Evolutionary conservation across 2,797 vertebrate species (phyloP).

Genomic region (Lophius americanus): DNA sequence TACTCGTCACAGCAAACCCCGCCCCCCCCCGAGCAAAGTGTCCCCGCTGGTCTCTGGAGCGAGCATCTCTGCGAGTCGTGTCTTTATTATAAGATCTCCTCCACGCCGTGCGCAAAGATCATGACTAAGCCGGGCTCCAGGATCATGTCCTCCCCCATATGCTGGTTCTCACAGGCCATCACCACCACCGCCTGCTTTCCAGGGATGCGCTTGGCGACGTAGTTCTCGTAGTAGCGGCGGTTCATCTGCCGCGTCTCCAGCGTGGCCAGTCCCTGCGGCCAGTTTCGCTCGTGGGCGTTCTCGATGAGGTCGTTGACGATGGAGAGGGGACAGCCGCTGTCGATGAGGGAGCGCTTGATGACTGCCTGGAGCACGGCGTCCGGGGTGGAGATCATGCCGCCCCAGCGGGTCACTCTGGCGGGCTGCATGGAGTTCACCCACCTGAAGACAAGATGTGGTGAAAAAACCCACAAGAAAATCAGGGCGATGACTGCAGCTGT

Average conservation of each 20-base stretch:
- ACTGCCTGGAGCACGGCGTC: slow-evolving; percentile 97
- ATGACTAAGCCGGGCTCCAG: slow-evolving; percentile 97
- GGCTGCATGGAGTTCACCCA: slow-evolving; percentile 99
- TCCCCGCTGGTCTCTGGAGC: slow-evolving; percentile 48
- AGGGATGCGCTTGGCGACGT: slow-evolving; percentile 97
- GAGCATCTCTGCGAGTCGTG: too few relatives aligned
- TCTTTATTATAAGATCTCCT: slow-evolving; percentile 88
- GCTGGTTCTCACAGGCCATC: slow-evolving; percentile 99
- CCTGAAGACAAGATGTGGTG: slow-evolving; percentile 67
- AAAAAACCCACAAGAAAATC: not conserved
- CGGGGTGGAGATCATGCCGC: slow-evolving; percentile 98
- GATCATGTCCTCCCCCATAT: slow-evolving; percentile 99
- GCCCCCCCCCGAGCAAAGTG: slow-evolving; percentile 33
- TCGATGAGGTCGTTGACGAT: slow-evolving; percentile 97
- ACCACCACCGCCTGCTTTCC: slow-evolving; percentile 98
- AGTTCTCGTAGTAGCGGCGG: slow-evolving; percentile 98
- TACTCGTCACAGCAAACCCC: slow-evolving; percentile 43
- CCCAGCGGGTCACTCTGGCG: slow-evolving; percentile 96
- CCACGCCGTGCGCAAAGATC: slow-evolving; percentile 97
- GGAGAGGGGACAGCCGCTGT: slow-evolving; percentile 96
- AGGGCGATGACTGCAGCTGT: not conserved
- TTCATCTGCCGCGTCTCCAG: slow-evolving; percentile 99
- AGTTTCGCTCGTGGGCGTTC: slow-evolving; percentile 97
- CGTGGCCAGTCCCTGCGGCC: slow-evolving; percentile 97
- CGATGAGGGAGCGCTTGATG: slow-evolving; percentile 96